Evolutionary conservation across 2,888 invertebrate species (phyloP).

Genomic region (Sylvicola cinctus): DNA sequence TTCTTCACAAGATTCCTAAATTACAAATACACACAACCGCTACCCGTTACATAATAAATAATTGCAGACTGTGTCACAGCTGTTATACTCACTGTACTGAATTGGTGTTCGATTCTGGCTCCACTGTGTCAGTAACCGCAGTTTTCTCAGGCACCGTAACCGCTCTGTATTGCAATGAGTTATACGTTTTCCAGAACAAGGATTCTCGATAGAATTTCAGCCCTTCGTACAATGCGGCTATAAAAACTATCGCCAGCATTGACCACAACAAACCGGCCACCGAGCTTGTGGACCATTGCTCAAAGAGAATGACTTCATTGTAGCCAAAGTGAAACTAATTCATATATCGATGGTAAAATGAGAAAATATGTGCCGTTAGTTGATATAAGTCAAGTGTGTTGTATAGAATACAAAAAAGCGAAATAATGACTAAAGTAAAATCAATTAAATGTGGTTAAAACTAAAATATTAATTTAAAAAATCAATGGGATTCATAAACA

Average conservation of each 20-base stretch:
- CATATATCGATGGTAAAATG: slow-evolving; percentile 14
- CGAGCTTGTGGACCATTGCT: slow-evolving; percentile 58
- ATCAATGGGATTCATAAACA: slow-evolving; percentile 1
- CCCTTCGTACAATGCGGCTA: slow-evolving; percentile 90
- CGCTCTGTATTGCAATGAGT: slow-evolving; percentile 64
- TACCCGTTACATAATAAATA: background rate
- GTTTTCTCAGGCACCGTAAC: slow-evolving; percentile 57
- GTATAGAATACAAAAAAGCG: no score
- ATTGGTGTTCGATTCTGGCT: no score
- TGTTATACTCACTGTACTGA: slow-evolving; percentile 45
- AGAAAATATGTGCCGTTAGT: background rate
- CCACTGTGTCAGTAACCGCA: slow-evolving; percentile 24
- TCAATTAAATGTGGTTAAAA: no score
- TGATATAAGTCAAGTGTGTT: no score
- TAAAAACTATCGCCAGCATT: slow-evolving; percentile 74
- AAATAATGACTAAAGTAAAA: no score
- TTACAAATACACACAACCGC: no score
- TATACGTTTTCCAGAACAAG: slow-evolving; percentile 72
- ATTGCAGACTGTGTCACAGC: slow-evolving; percentile 7
- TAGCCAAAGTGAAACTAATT: slow-evolving; percentile 63
- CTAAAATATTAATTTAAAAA: background rate
- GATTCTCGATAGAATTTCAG: slow-evolving; percentile 50
- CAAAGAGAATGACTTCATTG: slow-evolving; percentile 55
- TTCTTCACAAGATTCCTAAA: no score
- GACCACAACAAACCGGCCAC: slow-evolving; percentile 67